Evolutionary conservation across 2,113 vertebrate species (phyloP).

Genomic region (Meriones unguiculatus): DNA sequence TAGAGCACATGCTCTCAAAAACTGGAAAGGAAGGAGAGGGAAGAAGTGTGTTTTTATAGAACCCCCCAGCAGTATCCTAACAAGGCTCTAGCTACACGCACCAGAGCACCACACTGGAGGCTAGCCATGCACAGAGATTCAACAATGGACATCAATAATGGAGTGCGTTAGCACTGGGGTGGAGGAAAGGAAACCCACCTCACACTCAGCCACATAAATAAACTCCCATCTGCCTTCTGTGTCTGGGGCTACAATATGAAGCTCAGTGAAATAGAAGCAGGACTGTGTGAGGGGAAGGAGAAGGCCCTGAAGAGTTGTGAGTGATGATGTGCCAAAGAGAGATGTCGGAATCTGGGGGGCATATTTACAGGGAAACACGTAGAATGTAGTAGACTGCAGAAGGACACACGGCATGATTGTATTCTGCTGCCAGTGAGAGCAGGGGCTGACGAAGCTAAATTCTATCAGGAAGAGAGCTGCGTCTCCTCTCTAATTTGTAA

Average conservation of each 20-base stretch:
- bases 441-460: not conserved
- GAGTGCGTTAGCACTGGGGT: not conserved
- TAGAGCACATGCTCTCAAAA: not conserved
- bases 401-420: not conserved
- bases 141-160: not conserved
- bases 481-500: conserved; percentile 4
- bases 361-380: not conserved
- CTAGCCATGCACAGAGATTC: not conserved
- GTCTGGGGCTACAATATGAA: not conserved
- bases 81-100: not conserved
- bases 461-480: not conserved
- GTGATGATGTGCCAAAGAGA: not conserved
- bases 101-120: not conserved
- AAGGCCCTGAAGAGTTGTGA: not conserved
- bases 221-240: not conserved
- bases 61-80: not conserved
- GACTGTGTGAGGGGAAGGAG: not conserved
- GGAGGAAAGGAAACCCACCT: not conserved
- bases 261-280: not conserved
- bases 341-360: not conserved
- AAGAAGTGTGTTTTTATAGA: not conserved
- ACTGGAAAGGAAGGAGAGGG: not conserved
- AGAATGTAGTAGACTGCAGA: not conserved
- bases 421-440: conserved; percentile 11
- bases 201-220: not conserved